phyloP scores from a whole-genome alignment of 2,797 vertebrate genomes.

The Sebastes variabilis region DNA sequence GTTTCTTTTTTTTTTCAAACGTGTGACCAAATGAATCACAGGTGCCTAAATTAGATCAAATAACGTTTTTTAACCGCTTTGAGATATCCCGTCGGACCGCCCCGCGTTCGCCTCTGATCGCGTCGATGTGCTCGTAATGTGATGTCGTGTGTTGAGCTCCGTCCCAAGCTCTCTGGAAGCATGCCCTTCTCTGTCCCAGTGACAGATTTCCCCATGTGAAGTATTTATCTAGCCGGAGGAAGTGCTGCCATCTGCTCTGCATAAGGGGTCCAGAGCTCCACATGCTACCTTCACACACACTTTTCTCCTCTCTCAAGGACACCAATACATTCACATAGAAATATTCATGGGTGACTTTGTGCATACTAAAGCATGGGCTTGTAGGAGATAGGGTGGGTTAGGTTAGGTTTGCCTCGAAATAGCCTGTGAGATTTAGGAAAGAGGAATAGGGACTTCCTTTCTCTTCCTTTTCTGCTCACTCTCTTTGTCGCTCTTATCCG shows the following conservation, averaged over 20 bases:
- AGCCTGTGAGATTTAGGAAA: not conserved
- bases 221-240: slow-evolving; percentile 78
- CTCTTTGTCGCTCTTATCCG: not conserved
- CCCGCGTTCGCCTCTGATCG: slow-evolving; percentile 29
- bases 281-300: slow-evolving; percentile 49
- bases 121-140: not conserved
- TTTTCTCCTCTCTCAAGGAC: slow-evolving; percentile 51
- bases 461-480: not conserved
- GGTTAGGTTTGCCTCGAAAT: not conserved
- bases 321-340: not conserved
- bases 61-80: slow-evolving; percentile 4
- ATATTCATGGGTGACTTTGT: not conserved
- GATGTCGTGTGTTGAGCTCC: slow-evolving; percentile 40
- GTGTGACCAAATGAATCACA: not conserved
- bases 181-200: slow-evolving; percentile 64
- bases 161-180: slow-evolving; percentile 51
- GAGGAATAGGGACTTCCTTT: not conserved
- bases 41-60: not conserved
- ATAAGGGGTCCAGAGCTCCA: slow-evolving; percentile 58
- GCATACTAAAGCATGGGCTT: not conserved
- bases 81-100: not conserved
- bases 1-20: not conserved
- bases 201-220: slow-evolving; percentile 74
- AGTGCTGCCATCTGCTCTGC: slow-evolving; percentile 78
- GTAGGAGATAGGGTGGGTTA: not conserved